Base-by-base conservation (phyloP, 2,113 vertebrate genomes). In the Nestor notabilis region DNA sequence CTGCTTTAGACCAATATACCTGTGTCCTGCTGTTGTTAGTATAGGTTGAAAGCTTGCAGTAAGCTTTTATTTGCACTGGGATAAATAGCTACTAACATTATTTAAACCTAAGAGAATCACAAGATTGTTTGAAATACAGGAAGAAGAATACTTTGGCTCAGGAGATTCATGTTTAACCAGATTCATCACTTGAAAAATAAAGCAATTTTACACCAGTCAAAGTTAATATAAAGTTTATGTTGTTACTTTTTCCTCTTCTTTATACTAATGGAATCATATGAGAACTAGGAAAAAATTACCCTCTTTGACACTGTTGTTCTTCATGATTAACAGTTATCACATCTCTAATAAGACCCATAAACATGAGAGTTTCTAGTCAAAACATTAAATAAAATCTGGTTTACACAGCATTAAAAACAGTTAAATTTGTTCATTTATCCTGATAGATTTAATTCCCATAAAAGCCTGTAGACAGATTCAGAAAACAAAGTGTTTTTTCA, bases 391-490 rank as follows among this genome's bases (percentile, higher is more conserved):
- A 46, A 89, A 93, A 92, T 50, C 64, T 71, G 27, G 19, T 77
- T 90, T 79, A 71, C 4, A 6, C n/a, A 33, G 21, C 28, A 85
- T 49, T 81, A 47, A 86, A 74, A 35, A 63, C 18, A 23, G n/a
- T 17, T 71, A 55, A 83, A 77, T 49, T 46, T 81, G 25, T 18
- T 90, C 29, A 39, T 77, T 93, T 80, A 13, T 41, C 52, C 55
- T 71, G 35, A 63, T 68, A 85, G 93, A 85, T 79, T 81, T 81
- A 89, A 89, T 72, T 96, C 89, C 66, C 78, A 81, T 35, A 91
- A 90, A 81, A 24, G 76, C 65, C 53, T 52, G 4, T 50, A 87
- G 90, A 88, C 27, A 74, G 53, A 77, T 76, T 95, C 44, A 78
- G 29, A 94, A 68, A 85, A 64, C 3, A 44, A 79, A 28, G 6